A percentile compares a stretch with the other conserved stretches of the same genome.
Conservation (phyloP, 1,140 invertebrate species). For the Pogonomyrmex barbatus region DNA sequence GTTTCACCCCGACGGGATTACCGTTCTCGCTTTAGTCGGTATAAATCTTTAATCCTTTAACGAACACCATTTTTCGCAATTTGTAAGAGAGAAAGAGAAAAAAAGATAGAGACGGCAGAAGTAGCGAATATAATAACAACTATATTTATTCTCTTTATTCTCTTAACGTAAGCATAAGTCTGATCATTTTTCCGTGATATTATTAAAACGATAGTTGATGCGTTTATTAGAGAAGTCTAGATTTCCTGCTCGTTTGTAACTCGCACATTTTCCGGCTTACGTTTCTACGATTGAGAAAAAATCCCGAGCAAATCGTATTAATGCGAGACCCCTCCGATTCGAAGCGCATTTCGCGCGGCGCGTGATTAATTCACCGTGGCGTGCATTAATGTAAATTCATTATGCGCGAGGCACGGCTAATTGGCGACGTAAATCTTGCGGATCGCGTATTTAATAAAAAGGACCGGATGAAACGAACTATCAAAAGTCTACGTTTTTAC, state of each 20-base stretch:
- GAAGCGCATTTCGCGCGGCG: constrained; percentile 45
- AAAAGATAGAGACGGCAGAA: background rate
- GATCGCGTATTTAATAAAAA: constrained; percentile 49
- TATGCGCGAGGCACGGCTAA: constrained; percentile 59
- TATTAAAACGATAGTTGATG: constrained; percentile 15
- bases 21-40: constrained; percentile 8
- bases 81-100: background rate
- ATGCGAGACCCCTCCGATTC: constrained; percentile 37
- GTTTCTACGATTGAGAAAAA: constrained; percentile 33
- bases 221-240: constrained; percentile 18
- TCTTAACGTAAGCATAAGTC: background rate
- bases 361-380: constrained; percentile 61
- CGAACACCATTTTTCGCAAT: constrained; percentile 8
- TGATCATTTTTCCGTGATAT: background rate
- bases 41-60: constrained; percentile 34
- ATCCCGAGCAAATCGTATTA: constrained; percentile 48
- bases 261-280: constrained; percentile 8
- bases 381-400: constrained; percentile 61
- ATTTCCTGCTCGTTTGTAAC: constrained; percentile 15
- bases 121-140: background rate
- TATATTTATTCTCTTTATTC: background rate
- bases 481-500: constrained; percentile 51
- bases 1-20: constrained; percentile 18
- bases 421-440: constrained; percentile 53
- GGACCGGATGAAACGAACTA: background rate